Percentiles rank a stretch among this genome's conserved stretches.
Evolutionary conservation across 2,888 invertebrate species (phyloP).

Genomic region (Catocala fraxini): DNA sequence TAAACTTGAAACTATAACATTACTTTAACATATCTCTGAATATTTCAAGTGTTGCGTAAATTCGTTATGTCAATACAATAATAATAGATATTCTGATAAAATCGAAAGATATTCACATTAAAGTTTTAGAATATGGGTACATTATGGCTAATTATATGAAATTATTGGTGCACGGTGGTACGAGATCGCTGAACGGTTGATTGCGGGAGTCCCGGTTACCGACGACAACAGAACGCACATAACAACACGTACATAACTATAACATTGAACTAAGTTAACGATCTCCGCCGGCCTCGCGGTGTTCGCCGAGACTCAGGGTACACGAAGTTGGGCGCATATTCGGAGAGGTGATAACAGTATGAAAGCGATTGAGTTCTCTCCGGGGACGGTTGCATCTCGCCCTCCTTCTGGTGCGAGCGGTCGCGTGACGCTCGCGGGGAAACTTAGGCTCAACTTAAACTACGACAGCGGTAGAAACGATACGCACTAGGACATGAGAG

Average conservation of each 20-base stretch:
- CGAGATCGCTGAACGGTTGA: conserved; percentile 72
- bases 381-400: conserved; percentile 81
- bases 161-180: conserved; percentile 79
- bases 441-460: conserved; percentile 39
- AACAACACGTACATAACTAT: conserved; percentile 29
- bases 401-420: conserved; percentile 53
- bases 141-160: conserved; percentile 76
- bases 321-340: conserved; percentile 75
- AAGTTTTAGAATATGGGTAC: conserved; percentile 85
- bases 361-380: conserved; percentile 71
- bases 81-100: conserved; percentile 84
- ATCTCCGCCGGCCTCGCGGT: neutral
- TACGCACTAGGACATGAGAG: conserved; percentile 47
- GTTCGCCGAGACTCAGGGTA: conserved; percentile 20
- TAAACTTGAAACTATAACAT: conserved; percentile 82
- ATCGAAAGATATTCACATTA: conserved; percentile 84
- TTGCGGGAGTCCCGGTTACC: conserved; percentile 23
- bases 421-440: conserved; percentile 13
- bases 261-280: conserved; percentile 16
- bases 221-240: conserved; percentile 30
- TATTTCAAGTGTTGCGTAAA: conserved; percentile 70
- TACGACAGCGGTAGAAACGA: conserved; percentile 37
- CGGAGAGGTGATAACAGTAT: conserved; percentile 78
- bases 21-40: conserved; percentile 68
- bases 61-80: conserved; percentile 83